Conservation (phyloP, 1,140 invertebrate genomes). For the Musca domestica region DNA sequence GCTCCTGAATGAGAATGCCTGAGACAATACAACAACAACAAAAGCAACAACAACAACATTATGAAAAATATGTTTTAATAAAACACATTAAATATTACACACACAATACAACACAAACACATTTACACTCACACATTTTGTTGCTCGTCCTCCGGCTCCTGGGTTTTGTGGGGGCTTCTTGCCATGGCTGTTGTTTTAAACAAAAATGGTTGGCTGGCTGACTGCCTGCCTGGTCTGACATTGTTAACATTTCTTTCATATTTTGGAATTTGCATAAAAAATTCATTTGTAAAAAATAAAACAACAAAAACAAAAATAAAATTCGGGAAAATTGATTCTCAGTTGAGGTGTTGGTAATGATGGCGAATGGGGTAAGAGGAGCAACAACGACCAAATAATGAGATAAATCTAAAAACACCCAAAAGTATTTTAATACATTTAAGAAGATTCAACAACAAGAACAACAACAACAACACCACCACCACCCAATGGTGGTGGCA, state of each 20-base stretch:
- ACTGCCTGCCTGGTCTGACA: background rate
- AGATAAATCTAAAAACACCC: conserved; percentile 11
- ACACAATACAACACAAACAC: too few relatives aligned
- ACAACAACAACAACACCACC: background rate
- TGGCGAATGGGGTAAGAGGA: background rate
- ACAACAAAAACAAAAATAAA: background rate
- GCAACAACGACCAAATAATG: conserved; percentile 9
- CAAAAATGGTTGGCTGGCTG: too few relatives aligned
- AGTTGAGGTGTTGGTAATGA: too few relatives aligned
- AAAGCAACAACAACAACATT: background rate
- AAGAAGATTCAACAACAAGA: conserved; percentile 3
- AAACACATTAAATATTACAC: conserved; percentile 16
- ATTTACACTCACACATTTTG: too few relatives aligned
- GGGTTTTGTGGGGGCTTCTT: too few relatives aligned
- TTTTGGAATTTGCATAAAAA: conserved; percentile 13
- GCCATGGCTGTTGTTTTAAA: too few relatives aligned
- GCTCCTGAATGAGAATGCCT: background rate
- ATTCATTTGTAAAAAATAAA: conserved; percentile 16
- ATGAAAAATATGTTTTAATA: conserved; percentile 10
- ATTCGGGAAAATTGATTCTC: background rate
- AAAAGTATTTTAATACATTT: conserved; percentile 10
- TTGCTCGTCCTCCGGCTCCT: too few relatives aligned
- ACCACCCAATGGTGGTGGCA: too few relatives aligned
- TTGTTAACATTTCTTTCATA: background rate
- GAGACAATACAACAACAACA: background rate